Conservation (phyloP, 2,113 vertebrate species). For the Peromyscus maniculatus region DNA sequence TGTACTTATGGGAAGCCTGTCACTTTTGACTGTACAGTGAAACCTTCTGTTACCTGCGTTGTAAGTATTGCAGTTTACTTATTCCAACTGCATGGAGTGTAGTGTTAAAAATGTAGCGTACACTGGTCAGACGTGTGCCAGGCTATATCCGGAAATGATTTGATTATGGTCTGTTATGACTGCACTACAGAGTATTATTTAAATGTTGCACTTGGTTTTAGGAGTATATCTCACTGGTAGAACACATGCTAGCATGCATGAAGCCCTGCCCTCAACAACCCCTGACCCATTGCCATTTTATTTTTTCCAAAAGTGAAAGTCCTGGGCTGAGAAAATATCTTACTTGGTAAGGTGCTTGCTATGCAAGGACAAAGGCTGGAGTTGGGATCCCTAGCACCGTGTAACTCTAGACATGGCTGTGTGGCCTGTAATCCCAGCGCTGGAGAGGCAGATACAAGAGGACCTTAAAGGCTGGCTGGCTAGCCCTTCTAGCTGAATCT, state of each 20-base stretch:
- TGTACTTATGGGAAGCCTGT: constrained; percentile 93
- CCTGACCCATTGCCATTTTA: not conserved
- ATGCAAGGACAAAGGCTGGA: not conserved
- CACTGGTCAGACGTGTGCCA: not conserved
- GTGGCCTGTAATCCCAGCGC: not conserved
- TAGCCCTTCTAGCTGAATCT: not conserved
- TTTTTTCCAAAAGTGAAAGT: not conserved
- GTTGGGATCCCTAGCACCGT: not conserved
- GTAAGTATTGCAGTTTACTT: constrained; percentile 88
- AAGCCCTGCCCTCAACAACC: not conserved
- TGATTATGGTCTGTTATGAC: not conserved
- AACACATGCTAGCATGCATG: not conserved
- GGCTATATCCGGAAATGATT: not conserved
- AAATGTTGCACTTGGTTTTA: not conserved
- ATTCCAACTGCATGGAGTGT: not conserved
- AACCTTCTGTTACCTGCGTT: constrained; percentile 92
- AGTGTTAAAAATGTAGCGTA: not conserved
- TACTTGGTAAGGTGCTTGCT: not conserved
- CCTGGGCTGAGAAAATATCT: not conserved
- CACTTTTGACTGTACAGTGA: constrained; percentile 91
- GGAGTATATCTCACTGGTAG: not conserved
- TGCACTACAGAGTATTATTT: not conserved
- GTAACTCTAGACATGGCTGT: not conserved
- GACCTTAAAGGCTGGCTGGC: not conserved
- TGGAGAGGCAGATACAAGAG: not conserved